These are phyloP conservation scores for Pseudococcus viburni DNA, from an alignment of 2,888 invertebrate genomes.

Conservation along the genomic window DNA sequence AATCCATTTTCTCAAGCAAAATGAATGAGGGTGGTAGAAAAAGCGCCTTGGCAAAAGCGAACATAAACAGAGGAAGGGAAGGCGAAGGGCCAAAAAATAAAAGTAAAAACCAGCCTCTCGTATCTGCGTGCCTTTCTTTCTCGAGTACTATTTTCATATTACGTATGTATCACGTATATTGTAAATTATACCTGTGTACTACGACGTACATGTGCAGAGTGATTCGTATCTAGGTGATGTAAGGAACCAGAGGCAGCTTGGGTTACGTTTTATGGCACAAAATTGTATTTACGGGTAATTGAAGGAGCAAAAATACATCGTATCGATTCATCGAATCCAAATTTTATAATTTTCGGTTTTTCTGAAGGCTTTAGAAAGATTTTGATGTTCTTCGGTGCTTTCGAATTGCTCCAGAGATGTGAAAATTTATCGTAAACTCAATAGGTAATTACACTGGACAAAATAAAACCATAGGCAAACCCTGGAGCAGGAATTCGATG, in stretches of 20 bases:
- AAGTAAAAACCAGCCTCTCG: not conserved
- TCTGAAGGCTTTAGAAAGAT: no score
- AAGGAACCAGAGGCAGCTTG: not conserved
- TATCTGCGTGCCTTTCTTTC: not conserved
- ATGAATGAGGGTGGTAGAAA: constrained; percentile 28
- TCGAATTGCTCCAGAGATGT: no score
- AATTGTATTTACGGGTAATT: not conserved
- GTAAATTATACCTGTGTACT: no score
- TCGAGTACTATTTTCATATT: constrained; percentile 16
- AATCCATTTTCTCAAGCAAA: constrained; percentile 53
- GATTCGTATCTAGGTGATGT: not conserved
- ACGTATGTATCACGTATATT: not conserved
- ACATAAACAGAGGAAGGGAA: not conserved
- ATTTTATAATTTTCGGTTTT: no score
- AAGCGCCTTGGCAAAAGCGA: not conserved
- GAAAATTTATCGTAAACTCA: no score
- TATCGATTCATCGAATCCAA: no score
- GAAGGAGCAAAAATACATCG: no score
- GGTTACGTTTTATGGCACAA: not conserved
- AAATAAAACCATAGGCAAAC: no score
- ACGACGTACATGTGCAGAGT: no score
- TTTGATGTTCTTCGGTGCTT: no score
- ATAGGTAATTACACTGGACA: no score
- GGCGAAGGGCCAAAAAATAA: not conserved
- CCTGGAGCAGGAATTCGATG: no score